Percentiles rank a stretch among this genome's conserved stretches.
phyloP scores from a whole-genome alignment of 1,140 invertebrate species.

The Drosophila burlai region DNA sequence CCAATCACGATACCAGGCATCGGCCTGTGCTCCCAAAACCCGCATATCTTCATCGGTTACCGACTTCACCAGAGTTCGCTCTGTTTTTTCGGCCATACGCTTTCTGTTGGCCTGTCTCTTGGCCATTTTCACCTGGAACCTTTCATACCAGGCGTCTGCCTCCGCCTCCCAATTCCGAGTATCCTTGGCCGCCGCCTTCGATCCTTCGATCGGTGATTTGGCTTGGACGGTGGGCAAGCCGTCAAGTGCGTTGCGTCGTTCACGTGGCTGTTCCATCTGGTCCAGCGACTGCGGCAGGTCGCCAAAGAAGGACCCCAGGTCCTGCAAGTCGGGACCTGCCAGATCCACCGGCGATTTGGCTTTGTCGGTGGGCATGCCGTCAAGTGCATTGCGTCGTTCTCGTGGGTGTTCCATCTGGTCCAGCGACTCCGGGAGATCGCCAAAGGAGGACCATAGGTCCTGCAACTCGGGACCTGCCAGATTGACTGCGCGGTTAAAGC shows the following conservation, averaged over 20 bases:
- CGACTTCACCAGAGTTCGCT: neutral
- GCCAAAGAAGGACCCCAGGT: neutral
- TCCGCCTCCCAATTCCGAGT: neutral
- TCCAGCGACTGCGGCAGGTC: no score
- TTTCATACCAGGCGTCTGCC: neutral
- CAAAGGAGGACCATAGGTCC: conserved; percentile 1
- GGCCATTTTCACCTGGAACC: neutral
- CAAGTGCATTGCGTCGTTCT: neutral
- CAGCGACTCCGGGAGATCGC: neutral
- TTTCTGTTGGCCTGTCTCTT: neutral
- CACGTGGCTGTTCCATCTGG: neutral
- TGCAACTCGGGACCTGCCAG: neutral
- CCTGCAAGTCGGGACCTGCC: neutral
- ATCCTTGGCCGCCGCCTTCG: neutral
- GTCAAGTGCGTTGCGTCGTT: neutral
- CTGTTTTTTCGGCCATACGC: neutral
- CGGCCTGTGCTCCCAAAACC: neutral
- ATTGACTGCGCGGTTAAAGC: neutral
- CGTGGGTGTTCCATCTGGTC: neutral
- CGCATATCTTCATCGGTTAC: neutral
- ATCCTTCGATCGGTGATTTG: neutral
- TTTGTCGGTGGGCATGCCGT: no score
- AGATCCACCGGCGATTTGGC: no score
- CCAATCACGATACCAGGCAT: neutral
- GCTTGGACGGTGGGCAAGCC: no score